A percentile compares a stretch with the other conserved stretches of the same genome.
Evolutionary conservation across 2,888 invertebrate genomes (phyloP).

Genomic region (Macrosiphum euphorbiae): DNA sequence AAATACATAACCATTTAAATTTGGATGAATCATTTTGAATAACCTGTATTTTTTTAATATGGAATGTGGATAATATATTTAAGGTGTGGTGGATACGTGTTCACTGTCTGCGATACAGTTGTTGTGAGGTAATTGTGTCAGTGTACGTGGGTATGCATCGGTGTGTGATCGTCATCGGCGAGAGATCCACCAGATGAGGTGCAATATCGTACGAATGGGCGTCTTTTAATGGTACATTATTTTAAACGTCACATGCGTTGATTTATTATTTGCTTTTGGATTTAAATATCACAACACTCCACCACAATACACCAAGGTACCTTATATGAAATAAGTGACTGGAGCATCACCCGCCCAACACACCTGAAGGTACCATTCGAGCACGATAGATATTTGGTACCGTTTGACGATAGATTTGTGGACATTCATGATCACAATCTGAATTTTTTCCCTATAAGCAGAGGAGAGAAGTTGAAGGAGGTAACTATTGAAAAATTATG

Average conservation of each 20-base stretch:
- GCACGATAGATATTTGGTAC: neutral
- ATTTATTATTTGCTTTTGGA: neutral
- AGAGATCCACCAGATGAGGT: neutral
- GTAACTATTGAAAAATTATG: no score
- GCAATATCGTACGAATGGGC: neutral
- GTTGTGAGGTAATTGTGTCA: neutral
- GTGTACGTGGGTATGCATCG: neutral
- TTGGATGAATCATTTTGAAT: no score
- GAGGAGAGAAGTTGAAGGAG: no score
- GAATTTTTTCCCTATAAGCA: neutral
- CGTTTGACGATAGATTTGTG: neutral
- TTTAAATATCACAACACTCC: neutral
- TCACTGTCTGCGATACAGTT: neutral
- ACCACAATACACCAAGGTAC: neutral
- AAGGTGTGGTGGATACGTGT: neutral
- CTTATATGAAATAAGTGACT: neutral
- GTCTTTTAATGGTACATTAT: neutral
- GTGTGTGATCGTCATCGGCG: neutral
- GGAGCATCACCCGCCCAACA: neutral
- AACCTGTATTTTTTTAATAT: no score
- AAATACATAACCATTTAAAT: no score
- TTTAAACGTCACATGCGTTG: neutral
- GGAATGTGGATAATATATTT: no score
- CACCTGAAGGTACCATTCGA: neutral
- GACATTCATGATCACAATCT: neutral